phyloP scores from a whole-genome alignment of 2,888 invertebrate species.

The Eumerus sabulonum region DNA sequence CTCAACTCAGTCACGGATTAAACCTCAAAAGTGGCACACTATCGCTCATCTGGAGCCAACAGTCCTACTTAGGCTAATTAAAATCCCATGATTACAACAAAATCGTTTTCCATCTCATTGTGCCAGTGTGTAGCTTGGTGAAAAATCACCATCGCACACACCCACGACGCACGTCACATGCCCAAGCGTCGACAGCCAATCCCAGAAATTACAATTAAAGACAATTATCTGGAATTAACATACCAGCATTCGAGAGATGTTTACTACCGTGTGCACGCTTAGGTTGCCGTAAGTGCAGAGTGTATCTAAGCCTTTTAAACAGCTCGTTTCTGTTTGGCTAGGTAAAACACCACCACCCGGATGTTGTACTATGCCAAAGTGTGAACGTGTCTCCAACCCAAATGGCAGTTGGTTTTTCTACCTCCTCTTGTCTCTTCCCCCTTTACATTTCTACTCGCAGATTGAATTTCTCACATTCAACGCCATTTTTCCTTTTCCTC shows the following conservation, averaged over 20 bases:
- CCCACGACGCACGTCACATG: no score
- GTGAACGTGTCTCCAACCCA: slow-evolving; percentile 38
- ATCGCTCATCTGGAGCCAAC: background rate
- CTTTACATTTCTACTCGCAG: slow-evolving; percentile 8
- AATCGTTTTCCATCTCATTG: slow-evolving; percentile 52
- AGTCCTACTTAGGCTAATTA: slow-evolving; percentile 48
- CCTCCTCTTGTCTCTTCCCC: slow-evolving; percentile 20
- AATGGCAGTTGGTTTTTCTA: slow-evolving; percentile 26
- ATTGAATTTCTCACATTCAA: slow-evolving; percentile 38
- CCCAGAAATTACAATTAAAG: slow-evolving; percentile 64
- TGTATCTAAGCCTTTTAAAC: slow-evolving; percentile 28
- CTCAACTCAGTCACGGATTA: no score
- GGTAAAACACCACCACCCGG: slow-evolving; percentile 9
- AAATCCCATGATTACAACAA: slow-evolving; percentile 56
- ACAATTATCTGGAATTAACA: slow-evolving; percentile 64
- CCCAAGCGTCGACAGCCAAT: slow-evolving; percentile 18
- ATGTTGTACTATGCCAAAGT: slow-evolving; percentile 6
- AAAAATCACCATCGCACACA: slow-evolving; percentile 32
- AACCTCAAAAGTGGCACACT: background rate
- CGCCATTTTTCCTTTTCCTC: slow-evolving; percentile 26
- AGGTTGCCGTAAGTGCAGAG: slow-evolving; percentile 15
- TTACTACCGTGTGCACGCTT: slow-evolving; percentile 42
- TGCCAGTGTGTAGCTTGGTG: slow-evolving; percentile 45
- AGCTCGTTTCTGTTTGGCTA: slow-evolving; percentile 26
- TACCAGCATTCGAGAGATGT: slow-evolving; percentile 47